These are phyloP conservation scores for Rotaria macrura DNA, from an alignment of 2,888 invertebrate genomes.

Conservation along the genomic window DNA sequence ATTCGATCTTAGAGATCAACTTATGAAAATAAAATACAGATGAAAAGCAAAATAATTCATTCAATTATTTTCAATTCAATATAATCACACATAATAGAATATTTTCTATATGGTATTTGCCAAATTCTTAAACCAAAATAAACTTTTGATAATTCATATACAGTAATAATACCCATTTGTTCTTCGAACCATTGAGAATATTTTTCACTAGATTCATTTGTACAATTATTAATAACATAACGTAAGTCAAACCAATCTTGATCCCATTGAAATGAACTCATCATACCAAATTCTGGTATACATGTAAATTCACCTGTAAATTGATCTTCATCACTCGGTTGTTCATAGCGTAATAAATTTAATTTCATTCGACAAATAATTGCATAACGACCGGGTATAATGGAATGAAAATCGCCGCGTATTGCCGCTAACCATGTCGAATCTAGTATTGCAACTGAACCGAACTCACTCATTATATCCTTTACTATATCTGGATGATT, in stretches of 20 bases:
- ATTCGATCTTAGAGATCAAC: neutral
- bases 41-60: neutral
- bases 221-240: neutral
- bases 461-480: neutral
- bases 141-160: conserved; percentile 7
- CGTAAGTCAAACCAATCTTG: conserved; percentile 9
- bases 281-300: conserved; percentile 2
- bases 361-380: conserved; percentile 4
- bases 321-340: neutral
- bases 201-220: neutral
- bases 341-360: neutral
- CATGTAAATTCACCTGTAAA: conserved; percentile 14
- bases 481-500: neutral
- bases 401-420: neutral
- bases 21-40: neutral
- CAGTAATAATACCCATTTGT: neutral
- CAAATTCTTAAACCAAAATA: conserved; percentile 10
- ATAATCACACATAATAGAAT: neutral
- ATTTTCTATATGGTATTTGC: conserved; percentile 5
- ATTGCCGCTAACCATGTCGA: neutral
- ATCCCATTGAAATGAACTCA: neutral
- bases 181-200: neutral
- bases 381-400: neutral
- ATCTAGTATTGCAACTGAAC: neutral
- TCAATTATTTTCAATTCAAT: conserved; percentile 11